Conservation (phyloP, 1,140 invertebrate species). For the Arion vulgaris region DNA sequence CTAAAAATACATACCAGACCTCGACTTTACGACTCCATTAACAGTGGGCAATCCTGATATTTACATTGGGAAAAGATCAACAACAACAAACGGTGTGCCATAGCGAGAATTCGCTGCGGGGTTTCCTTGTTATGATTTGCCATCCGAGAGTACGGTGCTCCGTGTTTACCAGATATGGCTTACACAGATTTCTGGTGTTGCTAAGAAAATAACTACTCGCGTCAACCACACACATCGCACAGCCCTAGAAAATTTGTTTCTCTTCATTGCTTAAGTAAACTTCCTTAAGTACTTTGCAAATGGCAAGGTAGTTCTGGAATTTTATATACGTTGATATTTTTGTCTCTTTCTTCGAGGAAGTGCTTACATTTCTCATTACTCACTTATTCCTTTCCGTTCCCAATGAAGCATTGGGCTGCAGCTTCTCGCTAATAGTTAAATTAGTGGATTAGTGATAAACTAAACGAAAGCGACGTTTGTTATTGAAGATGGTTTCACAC, state of each 20-base stretch:
- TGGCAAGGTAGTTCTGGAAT: no score
- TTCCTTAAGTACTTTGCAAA: no score
- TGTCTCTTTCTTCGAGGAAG: no score
- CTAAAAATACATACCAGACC: neutral
- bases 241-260: neutral
- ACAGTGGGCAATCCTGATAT: neutral
- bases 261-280: no score
- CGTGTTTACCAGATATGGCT: neutral
- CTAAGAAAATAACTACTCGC: neutral
- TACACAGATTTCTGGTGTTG: neutral
- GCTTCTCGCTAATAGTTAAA: no score
- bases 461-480: no score
- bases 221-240: neutral
- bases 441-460: no score
- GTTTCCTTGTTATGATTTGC: neutral
- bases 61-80: neutral
- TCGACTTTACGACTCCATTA: neutral
- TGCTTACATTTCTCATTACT: no score
- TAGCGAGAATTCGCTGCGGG: neutral
- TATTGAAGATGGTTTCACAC: no score
- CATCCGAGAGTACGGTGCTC: constrained; percentile 2
- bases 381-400: no score
- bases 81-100: constrained; percentile 9
- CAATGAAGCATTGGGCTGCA: no score
- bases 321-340: no score